A percentile compares a stretch with the other conserved stretches of the same genome.
These are phyloP conservation scores for Rhineura floridana DNA, from an alignment of 2,113 vertebrate species.

Conservation along the genomic window DNA sequence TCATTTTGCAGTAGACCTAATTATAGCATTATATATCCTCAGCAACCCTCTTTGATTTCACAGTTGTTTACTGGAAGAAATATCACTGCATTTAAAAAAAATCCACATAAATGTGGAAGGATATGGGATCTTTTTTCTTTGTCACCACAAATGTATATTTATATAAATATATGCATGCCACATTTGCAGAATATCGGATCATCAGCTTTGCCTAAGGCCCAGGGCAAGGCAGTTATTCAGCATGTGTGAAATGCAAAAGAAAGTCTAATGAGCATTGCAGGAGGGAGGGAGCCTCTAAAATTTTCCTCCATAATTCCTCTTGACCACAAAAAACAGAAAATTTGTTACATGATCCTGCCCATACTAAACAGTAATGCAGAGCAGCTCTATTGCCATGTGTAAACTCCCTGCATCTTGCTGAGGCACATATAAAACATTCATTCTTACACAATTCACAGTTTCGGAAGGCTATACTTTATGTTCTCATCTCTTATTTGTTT, in stretches of 20 bases:
- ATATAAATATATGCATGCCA: neutral
- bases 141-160: constrained; percentile 7
- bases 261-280: constrained; percentile 26
- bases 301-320: constrained; percentile 18
- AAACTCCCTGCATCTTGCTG: constrained; percentile 41
- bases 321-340: constrained; percentile 10
- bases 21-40: constrained; percentile 56
- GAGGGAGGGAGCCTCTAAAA: constrained; percentile 34
- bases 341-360: constrained; percentile 15
- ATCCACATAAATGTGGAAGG: constrained; percentile 18
- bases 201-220: constrained; percentile 29
- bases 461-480: constrained; percentile 44
- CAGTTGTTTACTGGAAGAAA: constrained; percentile 50
- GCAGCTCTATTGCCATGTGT: neutral
- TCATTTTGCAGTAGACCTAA: constrained; percentile 60
- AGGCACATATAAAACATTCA: constrained; percentile 8
- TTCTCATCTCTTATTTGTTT: constrained; percentile 50
- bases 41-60: constrained; percentile 49
- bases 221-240: neutral
- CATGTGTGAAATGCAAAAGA: constrained; percentile 42
- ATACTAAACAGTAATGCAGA: constrained; percentile 50
- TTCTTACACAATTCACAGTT: constrained; percentile 15
- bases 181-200: neutral
- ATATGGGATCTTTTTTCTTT: constrained; percentile 24
- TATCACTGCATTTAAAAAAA: constrained; percentile 38